Evolutionary conservation across 1,140 invertebrate species (phyloP).

Genomic region (Philotrypesis tridentata): DNA sequence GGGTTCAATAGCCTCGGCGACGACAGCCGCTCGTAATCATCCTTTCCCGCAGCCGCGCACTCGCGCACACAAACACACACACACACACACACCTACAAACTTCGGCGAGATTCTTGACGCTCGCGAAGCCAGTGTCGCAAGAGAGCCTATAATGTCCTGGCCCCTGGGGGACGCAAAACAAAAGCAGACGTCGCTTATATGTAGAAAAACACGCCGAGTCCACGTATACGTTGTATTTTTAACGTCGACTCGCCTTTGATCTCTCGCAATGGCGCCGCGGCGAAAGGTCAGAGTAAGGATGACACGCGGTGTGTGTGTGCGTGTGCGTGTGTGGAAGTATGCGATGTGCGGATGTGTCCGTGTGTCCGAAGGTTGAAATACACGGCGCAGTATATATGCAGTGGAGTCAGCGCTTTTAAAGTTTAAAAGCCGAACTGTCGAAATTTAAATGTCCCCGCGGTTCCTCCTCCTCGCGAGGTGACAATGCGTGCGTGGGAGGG

Average conservation of each 20-base stretch:
- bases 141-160: neutral
- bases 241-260: neutral
- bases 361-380: neutral
- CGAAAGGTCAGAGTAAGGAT: neutral
- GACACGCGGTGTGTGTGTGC: neutral
- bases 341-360: neutral
- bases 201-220: neutral
- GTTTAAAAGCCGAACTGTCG: constrained; percentile 43
- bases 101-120: too few species aligned
- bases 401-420: constrained; percentile 35
- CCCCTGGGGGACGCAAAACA: constrained; percentile 21
- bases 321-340: neutral
- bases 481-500: neutral
- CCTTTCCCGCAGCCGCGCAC: neutral
- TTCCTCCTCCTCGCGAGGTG: neutral
- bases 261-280: neutral
- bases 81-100: too few species aligned
- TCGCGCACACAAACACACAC: too few species aligned
- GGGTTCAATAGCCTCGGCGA: constrained; percentile 41
- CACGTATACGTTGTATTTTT: constrained; percentile 20
- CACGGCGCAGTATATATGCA: neutral
- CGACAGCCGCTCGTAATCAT: constrained; percentile 19
- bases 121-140: neutral
- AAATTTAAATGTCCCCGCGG: constrained; percentile 41
- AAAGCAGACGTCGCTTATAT: neutral